Evolutionary conservation across 2,888 invertebrate genomes (phyloP), one percentile per base, ranked within the genome.

Genomic region (Phyto melanocephala): DNA sequence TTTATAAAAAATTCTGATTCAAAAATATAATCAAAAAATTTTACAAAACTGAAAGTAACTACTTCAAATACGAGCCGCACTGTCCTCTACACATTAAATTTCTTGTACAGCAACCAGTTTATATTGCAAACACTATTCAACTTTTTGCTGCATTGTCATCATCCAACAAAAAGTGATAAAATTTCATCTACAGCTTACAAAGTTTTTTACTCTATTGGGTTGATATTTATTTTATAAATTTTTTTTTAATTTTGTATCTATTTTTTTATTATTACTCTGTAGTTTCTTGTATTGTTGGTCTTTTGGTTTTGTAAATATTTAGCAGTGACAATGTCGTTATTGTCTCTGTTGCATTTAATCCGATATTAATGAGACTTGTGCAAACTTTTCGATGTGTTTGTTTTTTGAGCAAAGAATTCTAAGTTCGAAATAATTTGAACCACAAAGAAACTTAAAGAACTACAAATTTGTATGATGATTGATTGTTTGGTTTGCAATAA

Each of bases 341-440:
- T 79, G 75, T 82, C 78, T 82, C 78, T 60, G 75, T 47, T 75
- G 33, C 71, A 81, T 84, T 86, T 86, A 86, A 86, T 86, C 85
- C 86, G 76, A 85, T 84, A 86, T 86, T 86, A 86, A 86, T 85
- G 86, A 86, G 84, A 85, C 80, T 81, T 84, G 81, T 79, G 37
- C n/a, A 82, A n/a, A 82, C 70, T 82, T 82, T 62, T 35, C 22
- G 58, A 50, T 81, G 65, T 77, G 68, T 70, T 42, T 63, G 28
- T n/a, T 42, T 63, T 28, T n/a, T 42, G 8, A 68, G 42, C 56
- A 24, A 58, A 37, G 22, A 58, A 35, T n/a, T n/a, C n/a, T n/a
- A 37, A 37, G 35, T 42, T n/a, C 37, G 17, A 62, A 65, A 40
- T 65, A 3, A 33, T 40, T n/a, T 24, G 11, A 72, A 67, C 15